Conservation (phyloP, 2,797 vertebrate genomes). For the Cyprinella venusta region DNA sequence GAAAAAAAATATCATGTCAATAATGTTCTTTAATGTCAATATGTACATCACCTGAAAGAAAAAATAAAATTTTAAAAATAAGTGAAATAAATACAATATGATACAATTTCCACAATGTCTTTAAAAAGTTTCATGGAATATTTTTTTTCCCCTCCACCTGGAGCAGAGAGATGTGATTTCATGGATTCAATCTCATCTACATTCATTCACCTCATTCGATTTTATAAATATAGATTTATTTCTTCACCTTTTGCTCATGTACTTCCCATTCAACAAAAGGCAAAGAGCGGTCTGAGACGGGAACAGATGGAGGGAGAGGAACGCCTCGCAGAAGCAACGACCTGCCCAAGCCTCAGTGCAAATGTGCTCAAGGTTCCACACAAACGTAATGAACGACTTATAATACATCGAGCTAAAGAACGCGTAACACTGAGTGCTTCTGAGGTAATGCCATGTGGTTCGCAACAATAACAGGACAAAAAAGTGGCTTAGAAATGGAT, state of each 20-base stretch:
- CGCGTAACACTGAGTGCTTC: conserved; percentile 47
- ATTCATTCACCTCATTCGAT: conserved; percentile 48
- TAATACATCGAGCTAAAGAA: conserved; percentile 42
- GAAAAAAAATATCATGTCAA: conserved; percentile 71
- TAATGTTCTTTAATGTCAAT: conserved; percentile 94
- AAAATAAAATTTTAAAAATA: conserved; percentile 92
- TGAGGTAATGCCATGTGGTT: conserved; percentile 58
- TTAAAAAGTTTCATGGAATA: conserved; percentile 79
- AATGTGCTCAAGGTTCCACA: conserved; percentile 55
- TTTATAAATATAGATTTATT: conserved; percentile 50
- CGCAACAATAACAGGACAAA: conserved; percentile 28
- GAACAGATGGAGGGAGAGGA: conserved; percentile 23
- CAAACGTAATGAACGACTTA: conserved; percentile 43
- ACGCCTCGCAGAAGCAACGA: conserved; percentile 50
- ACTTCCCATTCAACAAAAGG: conserved; percentile 50
- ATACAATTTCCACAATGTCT: conserved; percentile 93
- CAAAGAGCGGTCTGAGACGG: conserved; percentile 31
- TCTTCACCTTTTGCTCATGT: conserved; percentile 52
- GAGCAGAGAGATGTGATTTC: conserved; percentile 68
- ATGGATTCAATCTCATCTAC: conserved; percentile 63
- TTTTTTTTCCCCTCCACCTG: conserved; percentile 64
- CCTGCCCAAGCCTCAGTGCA: conserved; percentile 59
- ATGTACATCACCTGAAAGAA: conserved; percentile 94
- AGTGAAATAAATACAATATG: conserved; percentile 98
- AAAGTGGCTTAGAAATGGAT: conserved; percentile 38